These are phyloP conservation scores for Cricetomys ansorgei DNA, from an alignment of 2,113 vertebrate species.

Conservation along the genomic window DNA sequence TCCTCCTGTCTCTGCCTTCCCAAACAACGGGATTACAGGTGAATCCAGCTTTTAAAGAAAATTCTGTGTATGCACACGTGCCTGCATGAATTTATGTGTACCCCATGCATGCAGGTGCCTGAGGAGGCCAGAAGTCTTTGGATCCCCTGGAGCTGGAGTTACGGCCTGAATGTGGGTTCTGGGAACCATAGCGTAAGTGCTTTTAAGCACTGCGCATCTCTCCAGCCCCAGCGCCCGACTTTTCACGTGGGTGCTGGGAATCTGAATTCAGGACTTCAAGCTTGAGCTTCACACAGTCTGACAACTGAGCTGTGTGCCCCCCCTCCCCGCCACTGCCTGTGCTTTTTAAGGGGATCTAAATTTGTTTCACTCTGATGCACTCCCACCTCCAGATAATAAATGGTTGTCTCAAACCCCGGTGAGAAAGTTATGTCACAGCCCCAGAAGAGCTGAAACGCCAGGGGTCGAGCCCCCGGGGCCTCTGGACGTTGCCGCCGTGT, in stretches of 20 bases:
- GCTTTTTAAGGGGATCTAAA: neutral
- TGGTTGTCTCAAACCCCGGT: neutral
- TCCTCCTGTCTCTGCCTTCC: neutral
- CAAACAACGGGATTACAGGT: neutral
- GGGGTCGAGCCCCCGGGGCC: constrained; percentile 22
- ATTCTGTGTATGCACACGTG: neutral
- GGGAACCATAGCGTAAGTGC: too few species aligned
- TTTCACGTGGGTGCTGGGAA: neutral
- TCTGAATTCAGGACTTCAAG: too few species aligned
- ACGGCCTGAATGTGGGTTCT: neutral
- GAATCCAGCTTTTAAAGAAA: neutral
- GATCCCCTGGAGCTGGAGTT: neutral
- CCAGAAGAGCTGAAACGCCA: neutral
- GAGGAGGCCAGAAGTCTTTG: neutral
- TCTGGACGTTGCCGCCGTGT: constrained; percentile 74
- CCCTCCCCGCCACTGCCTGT: accelerated
- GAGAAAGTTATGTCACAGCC: neutral
- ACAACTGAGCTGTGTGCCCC: accelerated
- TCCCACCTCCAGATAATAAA: neutral
- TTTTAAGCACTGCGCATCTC: neutral
- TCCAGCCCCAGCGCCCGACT: neutral
- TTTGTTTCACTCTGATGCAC: accelerated
- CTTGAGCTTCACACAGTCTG: neutral
- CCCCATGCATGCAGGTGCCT: neutral
- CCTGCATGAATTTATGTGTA: neutral